These are phyloP conservation scores for Coreius guichenoti DNA, from an alignment of 2,797 vertebrate species.

Conservation along the genomic window DNA sequence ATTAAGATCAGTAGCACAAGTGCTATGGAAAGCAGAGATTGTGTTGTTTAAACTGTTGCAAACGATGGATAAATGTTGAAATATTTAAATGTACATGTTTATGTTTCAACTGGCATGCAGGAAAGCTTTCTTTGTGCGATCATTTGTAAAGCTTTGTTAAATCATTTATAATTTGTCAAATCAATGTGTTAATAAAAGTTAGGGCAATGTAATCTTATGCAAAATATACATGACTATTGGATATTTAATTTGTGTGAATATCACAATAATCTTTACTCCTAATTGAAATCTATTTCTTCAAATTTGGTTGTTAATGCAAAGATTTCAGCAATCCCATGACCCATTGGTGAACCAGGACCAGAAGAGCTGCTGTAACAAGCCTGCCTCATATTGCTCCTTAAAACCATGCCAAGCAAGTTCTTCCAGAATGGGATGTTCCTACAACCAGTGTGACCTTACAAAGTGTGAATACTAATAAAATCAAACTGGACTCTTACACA, in stretches of 20 bases:
- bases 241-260: background rate
- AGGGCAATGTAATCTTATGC: background rate
- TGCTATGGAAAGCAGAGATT: background rate
- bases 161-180: conserved; percentile 4
- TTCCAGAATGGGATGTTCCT: background rate
- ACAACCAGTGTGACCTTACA: background rate
- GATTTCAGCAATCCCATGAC: background rate
- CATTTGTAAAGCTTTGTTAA: background rate
- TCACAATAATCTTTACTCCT: background rate
- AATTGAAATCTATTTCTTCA: background rate
- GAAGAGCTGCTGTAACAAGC: conserved; percentile 16
- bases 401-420: conserved; percentile 15
- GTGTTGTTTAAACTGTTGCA: background rate
- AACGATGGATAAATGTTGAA: conserved; percentile 2
- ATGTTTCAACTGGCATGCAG: conserved; percentile 10
- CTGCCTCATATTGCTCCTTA: background rate
- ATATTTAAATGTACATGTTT: conserved; percentile 1
- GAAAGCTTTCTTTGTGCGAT: background rate
- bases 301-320: background rate
- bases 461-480: background rate
- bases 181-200: background rate
- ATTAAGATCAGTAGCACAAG: background rate
- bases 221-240: background rate
- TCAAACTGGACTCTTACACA: background rate
- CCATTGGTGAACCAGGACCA: background rate